Conservation (phyloP, 2,888 invertebrate species). For the Orgyia antiqua region DNA sequence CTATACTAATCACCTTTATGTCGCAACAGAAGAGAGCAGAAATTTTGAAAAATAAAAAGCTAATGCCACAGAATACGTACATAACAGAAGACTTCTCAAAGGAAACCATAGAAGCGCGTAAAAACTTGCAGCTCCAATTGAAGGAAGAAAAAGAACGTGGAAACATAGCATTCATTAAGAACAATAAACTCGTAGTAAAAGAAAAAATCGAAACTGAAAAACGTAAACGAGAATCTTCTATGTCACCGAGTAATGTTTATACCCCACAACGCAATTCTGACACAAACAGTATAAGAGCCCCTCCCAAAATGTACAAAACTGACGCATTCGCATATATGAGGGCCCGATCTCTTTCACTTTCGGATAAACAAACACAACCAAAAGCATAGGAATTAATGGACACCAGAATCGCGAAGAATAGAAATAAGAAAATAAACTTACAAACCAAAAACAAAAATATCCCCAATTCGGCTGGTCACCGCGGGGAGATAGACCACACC, state of each 20-base stretch:
- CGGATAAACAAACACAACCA: conserved; percentile 3
- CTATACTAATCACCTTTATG: conserved; percentile 8
- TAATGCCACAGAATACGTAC: conserved; percentile 8
- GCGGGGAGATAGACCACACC: conserved; percentile 1
- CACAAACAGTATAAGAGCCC: conserved; percentile 1
- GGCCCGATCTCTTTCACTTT: not conserved
- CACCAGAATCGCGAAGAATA: conserved; percentile 5
- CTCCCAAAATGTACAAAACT: conserved; percentile 8
- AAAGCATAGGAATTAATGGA: conserved; percentile 10
- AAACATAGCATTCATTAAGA: conserved; percentile 5
- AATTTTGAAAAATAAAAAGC: conserved; percentile 10
- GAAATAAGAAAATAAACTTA: not conserved
- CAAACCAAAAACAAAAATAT: not conserved
- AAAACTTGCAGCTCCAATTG: not conserved
- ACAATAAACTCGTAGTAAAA: conserved; percentile 10
- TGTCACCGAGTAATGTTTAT: conserved; percentile 4
- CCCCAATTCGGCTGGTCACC: conserved; percentile 2
- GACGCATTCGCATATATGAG: conserved; percentile 6
- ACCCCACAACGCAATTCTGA: not conserved
- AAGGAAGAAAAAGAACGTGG: not conserved
- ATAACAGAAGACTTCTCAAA: conserved; percentile 1
- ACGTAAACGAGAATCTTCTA: conserved; percentile 7
- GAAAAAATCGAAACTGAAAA: conserved; percentile 6
- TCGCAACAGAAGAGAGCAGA: conserved; percentile 6
- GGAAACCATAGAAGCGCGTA: not conserved